Evolutionary conservation across 2,797 vertebrate species (phyloP).

Genomic region (Sebastes miniatus): DNA sequence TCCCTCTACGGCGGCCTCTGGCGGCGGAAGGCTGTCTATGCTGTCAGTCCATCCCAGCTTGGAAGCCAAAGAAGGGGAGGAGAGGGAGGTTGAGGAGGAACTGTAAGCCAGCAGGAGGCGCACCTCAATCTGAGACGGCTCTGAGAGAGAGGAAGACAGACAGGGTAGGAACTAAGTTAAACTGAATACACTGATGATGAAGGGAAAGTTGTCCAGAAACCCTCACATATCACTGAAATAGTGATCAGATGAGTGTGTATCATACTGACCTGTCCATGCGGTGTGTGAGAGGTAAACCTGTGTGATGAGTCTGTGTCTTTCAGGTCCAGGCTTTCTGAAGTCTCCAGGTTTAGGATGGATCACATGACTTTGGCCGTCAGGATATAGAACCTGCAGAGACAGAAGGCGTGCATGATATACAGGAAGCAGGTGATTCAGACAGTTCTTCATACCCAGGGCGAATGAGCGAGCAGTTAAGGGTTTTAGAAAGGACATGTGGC

Average conservation of each 20-base stretch:
- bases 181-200: not conserved
- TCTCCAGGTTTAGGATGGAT: constrained; percentile 96
- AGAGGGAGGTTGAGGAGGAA: constrained; percentile 79
- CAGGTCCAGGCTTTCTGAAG: constrained; percentile 92
- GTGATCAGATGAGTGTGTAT: not conserved
- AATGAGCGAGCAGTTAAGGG: not conserved
- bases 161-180: not conserved
- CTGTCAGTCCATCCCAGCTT: constrained; percentile 85
- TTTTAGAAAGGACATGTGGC: not conserved
- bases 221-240: not conserved
- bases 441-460: not conserved
- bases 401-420: no score
- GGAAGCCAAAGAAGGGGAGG: constrained; percentile 41
- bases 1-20: constrained; percentile 88
- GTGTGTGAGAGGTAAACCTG: constrained; percentile 96
- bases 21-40: constrained; percentile 76
- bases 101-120: constrained; percentile 92
- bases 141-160: constrained; percentile 66
- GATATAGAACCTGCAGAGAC: constrained; percentile 88
- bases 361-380: constrained; percentile 94
- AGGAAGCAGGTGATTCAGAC: not conserved
- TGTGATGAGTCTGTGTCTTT: constrained; percentile 92
- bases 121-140: constrained; percentile 94
- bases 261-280: constrained; percentile 91
- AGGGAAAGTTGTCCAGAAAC: not conserved